Conservation (phyloP, 2,797 vertebrate species). For the Myotis vivesi region DNA sequence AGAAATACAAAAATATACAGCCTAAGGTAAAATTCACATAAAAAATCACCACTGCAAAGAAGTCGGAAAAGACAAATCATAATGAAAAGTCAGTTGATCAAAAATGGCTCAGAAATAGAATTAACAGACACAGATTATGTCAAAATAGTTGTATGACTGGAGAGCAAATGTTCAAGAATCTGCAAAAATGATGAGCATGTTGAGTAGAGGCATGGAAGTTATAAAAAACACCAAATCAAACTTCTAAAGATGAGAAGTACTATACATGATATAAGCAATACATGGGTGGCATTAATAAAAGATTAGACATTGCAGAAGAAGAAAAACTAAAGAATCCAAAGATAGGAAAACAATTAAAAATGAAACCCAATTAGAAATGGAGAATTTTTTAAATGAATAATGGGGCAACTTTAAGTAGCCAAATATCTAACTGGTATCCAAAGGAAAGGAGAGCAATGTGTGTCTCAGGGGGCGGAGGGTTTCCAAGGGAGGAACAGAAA, state of each 20-base stretch:
- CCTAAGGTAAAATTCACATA: neutral
- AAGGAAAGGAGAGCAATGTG: neutral
- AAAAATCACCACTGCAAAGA: neutral
- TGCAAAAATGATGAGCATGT: neutral
- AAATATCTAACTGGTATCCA: neutral
- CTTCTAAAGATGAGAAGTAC: neutral
- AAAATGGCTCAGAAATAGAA: neutral
- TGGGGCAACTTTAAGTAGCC: neutral
- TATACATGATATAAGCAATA: neutral
- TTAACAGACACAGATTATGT: accelerated
- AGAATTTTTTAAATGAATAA: neutral
- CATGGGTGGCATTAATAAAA: neutral
- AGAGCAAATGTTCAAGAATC: neutral
- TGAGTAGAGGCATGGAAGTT: neutral
- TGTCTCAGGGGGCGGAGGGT: neutral
- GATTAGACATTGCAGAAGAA: neutral
- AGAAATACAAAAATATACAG: neutral
- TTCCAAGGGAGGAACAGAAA: neutral
- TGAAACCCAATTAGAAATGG: neutral
- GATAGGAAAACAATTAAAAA: neutral
- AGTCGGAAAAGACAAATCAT: neutral
- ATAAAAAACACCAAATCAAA: neutral
- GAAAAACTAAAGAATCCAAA: neutral
- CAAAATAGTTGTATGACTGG: neutral
- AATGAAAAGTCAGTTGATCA: neutral